phyloP scores from a whole-genome alignment of 2,888 invertebrate species.

The Troides aeacus region DNA sequence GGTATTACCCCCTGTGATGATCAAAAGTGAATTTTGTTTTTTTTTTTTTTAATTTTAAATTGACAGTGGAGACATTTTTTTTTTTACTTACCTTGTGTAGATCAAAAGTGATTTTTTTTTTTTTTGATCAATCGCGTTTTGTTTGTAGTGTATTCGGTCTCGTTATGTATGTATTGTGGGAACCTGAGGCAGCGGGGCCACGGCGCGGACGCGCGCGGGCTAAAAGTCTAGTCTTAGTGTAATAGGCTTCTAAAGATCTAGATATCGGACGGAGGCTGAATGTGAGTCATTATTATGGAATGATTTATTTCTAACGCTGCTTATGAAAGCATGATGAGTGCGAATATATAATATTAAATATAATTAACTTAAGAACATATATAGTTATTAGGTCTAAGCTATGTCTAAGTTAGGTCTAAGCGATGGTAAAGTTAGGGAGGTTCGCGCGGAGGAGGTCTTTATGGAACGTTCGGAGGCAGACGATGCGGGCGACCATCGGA shows the following conservation, averaged over 20 bases:
- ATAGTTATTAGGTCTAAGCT: slow-evolving; percentile 50
- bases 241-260: slow-evolving; percentile 6
- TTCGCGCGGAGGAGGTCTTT: no score
- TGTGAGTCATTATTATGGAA: slow-evolving; percentile 71
- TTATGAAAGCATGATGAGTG: slow-evolving; percentile 60
- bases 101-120: no score
- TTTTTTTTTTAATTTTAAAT: slow-evolving; percentile 5
- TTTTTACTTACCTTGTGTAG: no score
- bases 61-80: no score
- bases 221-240: background rate
- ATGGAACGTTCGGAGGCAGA: no score
- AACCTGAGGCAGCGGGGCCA: slow-evolving; percentile 16
- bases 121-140: no score
- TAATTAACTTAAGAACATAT: slow-evolving; percentile 68
- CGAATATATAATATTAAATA: slow-evolving; percentile 44
- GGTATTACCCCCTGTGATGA: no score
- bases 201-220: slow-evolving; percentile 1
- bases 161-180: background rate
- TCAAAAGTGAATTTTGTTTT: no score
- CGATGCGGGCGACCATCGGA: slow-evolving; percentile 43
- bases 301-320: slow-evolving; percentile 61
- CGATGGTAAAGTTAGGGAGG: background rate
- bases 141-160: no score
- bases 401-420: slow-evolving; percentile 25
- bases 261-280: slow-evolving; percentile 43